Conservation (phyloP, 2,797 vertebrate genomes). For the Darevskia nairensis region DNA sequence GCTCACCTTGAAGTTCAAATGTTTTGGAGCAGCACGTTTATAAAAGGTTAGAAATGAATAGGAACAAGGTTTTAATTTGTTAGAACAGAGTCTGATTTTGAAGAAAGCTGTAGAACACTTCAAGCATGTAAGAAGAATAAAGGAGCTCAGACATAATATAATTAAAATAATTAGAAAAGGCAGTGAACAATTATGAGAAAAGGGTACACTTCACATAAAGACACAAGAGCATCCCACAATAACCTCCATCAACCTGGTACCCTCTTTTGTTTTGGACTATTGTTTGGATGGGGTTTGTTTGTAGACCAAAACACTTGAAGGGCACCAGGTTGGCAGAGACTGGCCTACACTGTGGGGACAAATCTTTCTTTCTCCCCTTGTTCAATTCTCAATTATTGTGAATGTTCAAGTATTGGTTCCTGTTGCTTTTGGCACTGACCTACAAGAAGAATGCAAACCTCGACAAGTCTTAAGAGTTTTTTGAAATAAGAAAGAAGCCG, state of each 20-base stretch:
- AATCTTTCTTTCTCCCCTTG: neutral
- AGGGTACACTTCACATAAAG: neutral
- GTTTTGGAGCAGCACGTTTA: neutral
- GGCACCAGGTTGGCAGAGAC: too few relatives aligned
- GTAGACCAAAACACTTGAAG: too few relatives aligned
- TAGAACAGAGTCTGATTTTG: neutral
- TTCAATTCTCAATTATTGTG: neutral
- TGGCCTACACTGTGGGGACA: too few relatives aligned
- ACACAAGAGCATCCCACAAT: neutral
- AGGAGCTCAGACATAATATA: neutral
- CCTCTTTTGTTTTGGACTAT: too few relatives aligned
- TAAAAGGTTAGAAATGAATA: neutral
- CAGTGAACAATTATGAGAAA: neutral
- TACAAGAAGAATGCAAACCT: neutral
- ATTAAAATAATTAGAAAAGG: neutral
- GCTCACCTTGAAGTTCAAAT: neutral
- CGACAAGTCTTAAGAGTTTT: neutral
- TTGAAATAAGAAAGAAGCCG: neutral
- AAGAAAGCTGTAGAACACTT: neutral
- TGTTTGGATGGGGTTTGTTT: too few relatives aligned
- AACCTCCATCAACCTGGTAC: too few relatives aligned
- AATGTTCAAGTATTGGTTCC: neutral
- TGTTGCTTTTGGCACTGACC: neutral
- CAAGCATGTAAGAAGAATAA: neutral
- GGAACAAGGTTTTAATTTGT: slow-evolving; percentile 3